Evolutionary conservation across 2,797 vertebrate species (phyloP).

Genomic region (Champsocephalus esox): DNA sequence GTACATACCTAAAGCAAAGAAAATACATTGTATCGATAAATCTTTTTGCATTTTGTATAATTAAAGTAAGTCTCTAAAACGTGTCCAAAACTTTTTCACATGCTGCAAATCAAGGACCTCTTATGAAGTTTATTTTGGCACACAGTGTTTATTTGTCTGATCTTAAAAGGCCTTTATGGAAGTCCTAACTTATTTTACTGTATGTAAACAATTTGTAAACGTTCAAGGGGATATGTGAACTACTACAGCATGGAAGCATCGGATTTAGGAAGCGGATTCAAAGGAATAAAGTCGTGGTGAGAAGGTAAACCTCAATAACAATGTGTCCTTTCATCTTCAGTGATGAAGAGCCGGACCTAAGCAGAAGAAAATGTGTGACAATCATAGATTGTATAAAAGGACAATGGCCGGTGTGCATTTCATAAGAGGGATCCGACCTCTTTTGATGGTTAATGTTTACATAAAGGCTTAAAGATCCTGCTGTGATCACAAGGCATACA

Average conservation of each 20-base stretch:
- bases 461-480: background rate
- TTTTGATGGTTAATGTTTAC: constrained; percentile 37
- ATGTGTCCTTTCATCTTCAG: constrained; percentile 57
- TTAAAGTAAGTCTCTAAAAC: background rate
- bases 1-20: background rate
- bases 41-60: constrained; percentile 3
- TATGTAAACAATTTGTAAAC: constrained; percentile 36
- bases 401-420: constrained; percentile 49
- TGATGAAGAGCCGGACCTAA: constrained; percentile 26
- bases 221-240: constrained; percentile 25
- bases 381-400: no score
- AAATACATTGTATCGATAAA: background rate
- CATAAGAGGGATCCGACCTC: background rate
- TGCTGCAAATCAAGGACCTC: constrained; percentile 20
- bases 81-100: constrained; percentile 9
- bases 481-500: constrained; percentile 17
- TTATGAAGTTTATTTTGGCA: constrained; percentile 24
- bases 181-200: constrained; percentile 24
- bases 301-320: constrained; percentile 59
- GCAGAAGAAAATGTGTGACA: constrained; percentile 51
- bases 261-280: constrained; percentile 36
- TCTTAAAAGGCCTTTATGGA: constrained; percentile 39
- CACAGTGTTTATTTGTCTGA: constrained; percentile 32
- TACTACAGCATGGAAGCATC: constrained; percentile 24
- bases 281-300: constrained; percentile 43